Base-by-base conservation (phyloP, 2,113 vertebrate genomes). In the Saimiri boliviensis region DNA sequence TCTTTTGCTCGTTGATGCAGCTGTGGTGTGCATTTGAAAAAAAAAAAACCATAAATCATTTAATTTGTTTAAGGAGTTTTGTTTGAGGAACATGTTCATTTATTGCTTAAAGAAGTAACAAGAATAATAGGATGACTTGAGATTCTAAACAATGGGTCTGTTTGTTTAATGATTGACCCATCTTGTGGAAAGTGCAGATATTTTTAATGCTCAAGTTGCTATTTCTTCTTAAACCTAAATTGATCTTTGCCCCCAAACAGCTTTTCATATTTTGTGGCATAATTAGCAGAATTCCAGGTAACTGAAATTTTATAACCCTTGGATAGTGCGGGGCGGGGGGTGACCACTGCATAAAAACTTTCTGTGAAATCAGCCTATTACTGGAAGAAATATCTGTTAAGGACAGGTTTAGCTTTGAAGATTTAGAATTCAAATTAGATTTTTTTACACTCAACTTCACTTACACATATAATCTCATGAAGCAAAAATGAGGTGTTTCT, bases 11-110 rank as follows among this genome's bases (percentile, higher is more conserved):
- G 92, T 91, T 97, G 95, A 92, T 96, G 94, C 45, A 73, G 83
- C 95, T 87, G 54, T 95, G 93, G 54, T 95, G 94, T 93, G 94
- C 97, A 87, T 89, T 94, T n/a, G 7, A 82, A 97, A 87, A 89
- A 11, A 82, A 97, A 97, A 81, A 89, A 30, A 12, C 2, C 1
- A 83, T 42, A 93, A 89, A 60, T 63, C 91, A 54, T 88, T 89
- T 84, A 63, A 95, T 63, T 86, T 70, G 77, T 58, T 76, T 81
- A 60, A 92, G 40, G 86, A 91, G 52, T 91, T 91, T 96, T 93
- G 83, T 96, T 96, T 91, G 93, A 73, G 85, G 10, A 88, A 58
- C 88, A 86, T 21, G 8, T 90, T 89, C 40, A 71, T 91, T 68
- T 56, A 21, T 86, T 90, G 66, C 68, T 89, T 89, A 93, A 60